A percentile compares a stretch with the other conserved stretches of the same genome.
Evolutionary conservation across 2,888 invertebrate genomes (phyloP).

Genomic region (Spialia ferax): DNA sequence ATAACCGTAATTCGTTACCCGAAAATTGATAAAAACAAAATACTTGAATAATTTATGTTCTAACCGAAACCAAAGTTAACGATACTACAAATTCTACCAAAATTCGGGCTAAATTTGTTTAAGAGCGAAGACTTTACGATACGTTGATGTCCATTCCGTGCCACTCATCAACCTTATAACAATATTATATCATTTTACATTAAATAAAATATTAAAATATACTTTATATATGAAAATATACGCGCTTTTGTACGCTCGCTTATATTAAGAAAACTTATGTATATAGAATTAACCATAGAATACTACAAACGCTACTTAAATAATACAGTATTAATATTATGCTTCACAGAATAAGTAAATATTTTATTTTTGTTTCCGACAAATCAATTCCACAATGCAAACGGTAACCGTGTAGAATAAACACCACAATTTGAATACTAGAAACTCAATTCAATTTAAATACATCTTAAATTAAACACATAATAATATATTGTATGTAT

Average conservation of each 20-base stretch:
- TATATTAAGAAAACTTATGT: conserved; percentile 33
- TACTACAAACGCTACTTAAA: conserved; percentile 34
- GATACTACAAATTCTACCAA: conserved; percentile 25
- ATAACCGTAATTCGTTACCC: conserved; percentile 34
- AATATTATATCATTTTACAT: conserved; percentile 26
- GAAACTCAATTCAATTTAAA: too few relatives aligned
- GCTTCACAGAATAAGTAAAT: neutral
- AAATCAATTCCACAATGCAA: conserved; percentile 8
- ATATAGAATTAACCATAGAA: conserved; percentile 22
- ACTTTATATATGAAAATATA: conserved; percentile 39
- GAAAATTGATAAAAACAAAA: conserved; percentile 28
- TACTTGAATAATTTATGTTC: conserved; percentile 29
- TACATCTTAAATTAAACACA: too few relatives aligned
- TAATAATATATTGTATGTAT: neutral
- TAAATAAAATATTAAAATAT: conserved; percentile 42
- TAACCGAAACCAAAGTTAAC: conserved; percentile 34
- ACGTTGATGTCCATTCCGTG: conserved; percentile 12
- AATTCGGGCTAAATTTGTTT: conserved; percentile 25
- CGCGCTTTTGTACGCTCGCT: conserved; percentile 36
- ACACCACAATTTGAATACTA: neutral
- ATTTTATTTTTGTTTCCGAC: neutral
- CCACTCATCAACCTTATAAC: conserved; percentile 9
- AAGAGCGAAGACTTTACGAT: conserved; percentile 25
- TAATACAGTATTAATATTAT: conserved; percentile 26
- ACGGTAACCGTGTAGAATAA: neutral